Base-by-base conservation (phyloP, 1,140 invertebrate genomes). In the Drosophila obscura region DNA sequence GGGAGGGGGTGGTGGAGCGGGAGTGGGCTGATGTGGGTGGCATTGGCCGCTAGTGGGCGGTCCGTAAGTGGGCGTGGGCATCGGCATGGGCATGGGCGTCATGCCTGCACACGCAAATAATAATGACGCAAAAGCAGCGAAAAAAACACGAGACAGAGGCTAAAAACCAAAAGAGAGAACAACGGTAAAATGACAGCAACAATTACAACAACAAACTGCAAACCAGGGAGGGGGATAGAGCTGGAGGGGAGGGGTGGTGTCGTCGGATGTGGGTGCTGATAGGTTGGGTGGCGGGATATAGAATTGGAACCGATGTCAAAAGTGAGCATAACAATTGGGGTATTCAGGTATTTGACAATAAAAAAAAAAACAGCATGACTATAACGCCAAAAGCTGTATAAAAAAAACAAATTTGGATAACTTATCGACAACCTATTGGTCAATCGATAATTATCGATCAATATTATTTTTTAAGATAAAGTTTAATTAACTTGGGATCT, bases 21-120 rank as follows among this genome's bases (percentile, higher is more conserved):
- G 11, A n/a, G 16, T 8, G 16, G 15, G 35, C 9, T 39, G 35
- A 13, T 39, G 11, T 39, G 35, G 60, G 46, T 45, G 64, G 16
- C 15, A 44, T 28, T 39, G 22, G 26, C 50, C 50, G 48, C 46
- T 59, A 11, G 52, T 71, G 77, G 77, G 77, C 46, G 58, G 43
- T 9, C 39, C 55, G 45, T 45, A 55, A 45, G 56, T 56, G 48
- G 55, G 77, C 72, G 78, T 81, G 62, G 67, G 78, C 78, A n/a
- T n/a, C n/a, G n/a, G n/a, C 19, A 63, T 44, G 9, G 39, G 26
- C 44, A 46, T 49, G 56, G 49, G 45, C 35, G 35, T 39, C 35
- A 39, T 77, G 74, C 66, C 45, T 77, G 73, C 68, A 71, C 75
- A 75, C 72, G 76, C 75, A 83, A 76, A 68, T 79, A 83, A 73